phyloP scores from a whole-genome alignment of 2,113 vertebrate genomes.

The Meleagris gallopavo region DNA sequence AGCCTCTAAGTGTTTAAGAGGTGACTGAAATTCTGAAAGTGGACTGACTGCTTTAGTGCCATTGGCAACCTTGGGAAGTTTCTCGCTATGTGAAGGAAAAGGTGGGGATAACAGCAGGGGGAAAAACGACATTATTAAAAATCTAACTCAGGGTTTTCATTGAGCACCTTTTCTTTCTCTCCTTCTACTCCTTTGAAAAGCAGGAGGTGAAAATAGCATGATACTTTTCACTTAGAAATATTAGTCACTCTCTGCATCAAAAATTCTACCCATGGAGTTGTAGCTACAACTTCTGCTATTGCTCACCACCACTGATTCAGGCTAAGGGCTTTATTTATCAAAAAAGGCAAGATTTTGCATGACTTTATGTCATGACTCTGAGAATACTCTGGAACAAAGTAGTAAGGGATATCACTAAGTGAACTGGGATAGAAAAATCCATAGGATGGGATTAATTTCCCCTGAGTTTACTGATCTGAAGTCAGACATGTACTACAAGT shows the following conservation, averaged over 20 bases:
- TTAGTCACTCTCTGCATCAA: slow-evolving; percentile 52
- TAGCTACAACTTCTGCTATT: slow-evolving; percentile 24
- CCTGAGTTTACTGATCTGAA: not conserved
- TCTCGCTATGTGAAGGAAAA: slow-evolving; percentile 75
- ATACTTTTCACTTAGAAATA: slow-evolving; percentile 69
- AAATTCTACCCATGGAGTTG: slow-evolving; percentile 12
- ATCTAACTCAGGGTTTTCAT: slow-evolving; percentile 59
- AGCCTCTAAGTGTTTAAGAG: slow-evolving; percentile 85
- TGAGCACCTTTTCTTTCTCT: slow-evolving; percentile 63
- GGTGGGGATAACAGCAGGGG: slow-evolving; percentile 39
- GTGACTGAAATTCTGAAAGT: slow-evolving; percentile 84
- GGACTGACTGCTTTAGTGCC: slow-evolving; percentile 73
- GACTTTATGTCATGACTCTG: not conserved
- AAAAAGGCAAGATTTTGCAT: not conserved
- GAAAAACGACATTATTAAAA: slow-evolving; percentile 74
- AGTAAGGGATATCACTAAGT: not conserved
- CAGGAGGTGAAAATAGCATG: slow-evolving; percentile 65
- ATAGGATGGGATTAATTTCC: not conserved
- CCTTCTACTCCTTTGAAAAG: slow-evolving; percentile 48
- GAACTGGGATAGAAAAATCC: not conserved
- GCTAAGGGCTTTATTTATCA: not conserved
- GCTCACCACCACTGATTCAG: not conserved
- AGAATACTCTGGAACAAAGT: not conserved
- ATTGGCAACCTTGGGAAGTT: slow-evolving; percentile 76
- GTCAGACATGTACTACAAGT: not conserved